These are phyloP conservation scores for zebrafish (Danio rerio) DNA, from an alignment of 2,113 vertebrate genomes.

Conservation along the genomic window DNA sequence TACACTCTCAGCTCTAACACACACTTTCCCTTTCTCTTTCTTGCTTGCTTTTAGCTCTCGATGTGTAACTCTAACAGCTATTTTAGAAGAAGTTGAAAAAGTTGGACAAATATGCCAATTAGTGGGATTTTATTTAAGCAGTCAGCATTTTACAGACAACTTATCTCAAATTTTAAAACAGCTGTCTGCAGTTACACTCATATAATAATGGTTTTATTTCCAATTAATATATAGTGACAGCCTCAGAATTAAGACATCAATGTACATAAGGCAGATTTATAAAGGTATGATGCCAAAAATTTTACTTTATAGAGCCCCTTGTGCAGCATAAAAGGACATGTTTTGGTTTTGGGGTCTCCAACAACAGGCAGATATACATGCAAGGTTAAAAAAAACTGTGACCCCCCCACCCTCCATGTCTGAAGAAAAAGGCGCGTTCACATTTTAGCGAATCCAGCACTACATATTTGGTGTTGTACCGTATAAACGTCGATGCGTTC, in stretches of 20 bases:
- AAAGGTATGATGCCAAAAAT: not conserved
- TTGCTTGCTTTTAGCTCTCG: not conserved
- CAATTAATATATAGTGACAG: too few species aligned
- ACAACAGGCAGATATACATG: too few species aligned
- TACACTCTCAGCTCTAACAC: slow-evolving; percentile 17
- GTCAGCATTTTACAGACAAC: slow-evolving; percentile 15
- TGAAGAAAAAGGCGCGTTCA: too few species aligned
- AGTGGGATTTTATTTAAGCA: not conserved
- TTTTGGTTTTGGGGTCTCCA: too few species aligned
- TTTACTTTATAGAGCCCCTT: not conserved
- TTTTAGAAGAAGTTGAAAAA: slow-evolving; percentile 2
- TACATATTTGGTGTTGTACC: too few species aligned
- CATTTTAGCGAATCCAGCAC: too few species aligned
- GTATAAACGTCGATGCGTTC: too few species aligned
- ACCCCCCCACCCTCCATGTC: too few species aligned
- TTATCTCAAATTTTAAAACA: not conserved
- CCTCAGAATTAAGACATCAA: not conserved
- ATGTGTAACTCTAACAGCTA: slow-evolving; percentile 1
- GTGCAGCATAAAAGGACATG: too few species aligned
- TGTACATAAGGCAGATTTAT: not conserved
- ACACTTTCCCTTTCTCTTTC: not conserved
- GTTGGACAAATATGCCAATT: slow-evolving; percentile 21
- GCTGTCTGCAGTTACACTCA: too few species aligned
- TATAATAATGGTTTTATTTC: too few species aligned
- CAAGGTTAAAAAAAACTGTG: too few species aligned